These are phyloP conservation scores for Microctonus hyperodae DNA, from an alignment of 2,888 invertebrate species.

Conservation along the genomic window DNA sequence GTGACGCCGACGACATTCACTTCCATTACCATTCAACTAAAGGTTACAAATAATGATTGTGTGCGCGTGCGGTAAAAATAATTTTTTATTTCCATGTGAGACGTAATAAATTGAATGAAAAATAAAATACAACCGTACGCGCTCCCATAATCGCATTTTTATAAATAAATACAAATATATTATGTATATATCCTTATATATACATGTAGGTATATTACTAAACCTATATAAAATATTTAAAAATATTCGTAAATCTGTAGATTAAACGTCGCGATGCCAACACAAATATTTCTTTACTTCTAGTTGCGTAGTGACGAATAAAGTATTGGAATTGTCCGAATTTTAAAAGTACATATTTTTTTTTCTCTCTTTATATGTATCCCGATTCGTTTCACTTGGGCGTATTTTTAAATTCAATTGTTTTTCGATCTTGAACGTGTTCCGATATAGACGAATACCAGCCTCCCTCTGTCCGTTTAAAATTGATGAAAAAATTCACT, in stretches of 20 bases:
- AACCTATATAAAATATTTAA: not conserved
- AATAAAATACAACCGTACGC: not conserved
- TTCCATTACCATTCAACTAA: conserved; percentile 18
- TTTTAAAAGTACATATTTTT: too few species aligned
- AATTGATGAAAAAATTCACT: not conserved
- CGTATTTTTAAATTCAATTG: not conserved
- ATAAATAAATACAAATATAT: not conserved
- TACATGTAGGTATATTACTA: too few species aligned
- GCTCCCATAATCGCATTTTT: not conserved
- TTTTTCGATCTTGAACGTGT: not conserved
- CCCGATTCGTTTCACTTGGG: not conserved
- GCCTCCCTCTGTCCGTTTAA: not conserved
- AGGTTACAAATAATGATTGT: conserved; percentile 34
- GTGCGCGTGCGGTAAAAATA: conserved; percentile 14
- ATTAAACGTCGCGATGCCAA: too few species aligned
- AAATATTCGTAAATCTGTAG: not conserved
- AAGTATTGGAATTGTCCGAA: too few species aligned
- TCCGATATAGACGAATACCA: not conserved
- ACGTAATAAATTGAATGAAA: not conserved
- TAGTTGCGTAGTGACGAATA: too few species aligned
- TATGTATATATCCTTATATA: not conserved
- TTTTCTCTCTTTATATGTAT: too few species aligned
- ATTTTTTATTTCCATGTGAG: not conserved
- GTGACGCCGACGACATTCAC: conserved; percentile 32
- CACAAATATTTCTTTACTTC: too few species aligned